Conservation (phyloP, 2,797 vertebrate genomes). For the Todus mexicanus region DNA sequence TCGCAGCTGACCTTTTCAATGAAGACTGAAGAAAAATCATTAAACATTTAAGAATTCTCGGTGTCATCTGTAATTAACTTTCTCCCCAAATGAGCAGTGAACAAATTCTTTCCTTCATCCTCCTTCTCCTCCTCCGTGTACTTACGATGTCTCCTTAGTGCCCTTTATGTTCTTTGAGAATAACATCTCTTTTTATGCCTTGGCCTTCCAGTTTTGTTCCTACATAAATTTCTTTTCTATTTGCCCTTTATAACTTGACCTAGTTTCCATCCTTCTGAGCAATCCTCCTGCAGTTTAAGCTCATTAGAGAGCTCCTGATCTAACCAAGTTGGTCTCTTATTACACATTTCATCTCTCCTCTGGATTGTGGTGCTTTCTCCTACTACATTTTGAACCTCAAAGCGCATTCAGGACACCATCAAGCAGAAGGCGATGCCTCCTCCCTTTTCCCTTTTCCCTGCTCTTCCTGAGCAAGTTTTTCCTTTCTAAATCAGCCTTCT, state of each 20-base stretch:
- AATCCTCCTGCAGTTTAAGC: conserved; percentile 49
- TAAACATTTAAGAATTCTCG: background rate
- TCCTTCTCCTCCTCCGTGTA: background rate
- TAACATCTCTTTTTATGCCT: background rate
- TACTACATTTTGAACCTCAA: conserved; percentile 15
- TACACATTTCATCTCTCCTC: background rate
- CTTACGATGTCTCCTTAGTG: background rate
- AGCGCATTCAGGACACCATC: background rate
- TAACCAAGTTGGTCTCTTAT: conserved; percentile 26
- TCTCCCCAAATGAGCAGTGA: background rate
- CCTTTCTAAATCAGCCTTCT: background rate
- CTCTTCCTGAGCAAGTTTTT: background rate
- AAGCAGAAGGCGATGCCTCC: background rate
- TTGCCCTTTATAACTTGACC: conserved; percentile 56
- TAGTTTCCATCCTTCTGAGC: conserved; percentile 60
- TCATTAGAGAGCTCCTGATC: conserved; percentile 41
- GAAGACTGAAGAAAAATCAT: background rate
- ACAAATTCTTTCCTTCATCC: background rate
- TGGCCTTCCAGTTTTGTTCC: conserved; percentile 19
- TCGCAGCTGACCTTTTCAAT: background rate
- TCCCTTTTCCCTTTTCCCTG: background rate
- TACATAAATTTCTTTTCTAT: conserved; percentile 18
- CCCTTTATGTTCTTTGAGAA: background rate
- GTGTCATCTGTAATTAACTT: background rate
- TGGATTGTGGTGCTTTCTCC: background rate